Conservation (phyloP, 2,888 invertebrate species). For the Euplagia quadripunctaria region DNA sequence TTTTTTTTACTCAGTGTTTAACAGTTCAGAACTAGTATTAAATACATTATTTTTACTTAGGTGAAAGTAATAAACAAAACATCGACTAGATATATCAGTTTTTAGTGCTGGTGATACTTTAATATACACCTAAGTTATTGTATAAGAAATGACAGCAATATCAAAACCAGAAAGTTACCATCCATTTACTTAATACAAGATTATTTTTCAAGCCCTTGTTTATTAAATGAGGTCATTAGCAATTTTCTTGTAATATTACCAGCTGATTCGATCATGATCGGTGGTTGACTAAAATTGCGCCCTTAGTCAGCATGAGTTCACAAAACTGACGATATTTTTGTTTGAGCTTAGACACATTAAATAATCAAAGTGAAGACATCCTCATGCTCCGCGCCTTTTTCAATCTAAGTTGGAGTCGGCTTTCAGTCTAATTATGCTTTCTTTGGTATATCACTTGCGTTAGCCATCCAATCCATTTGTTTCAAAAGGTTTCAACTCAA, state of each 20-base stretch:
- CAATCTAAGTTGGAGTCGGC: no score
- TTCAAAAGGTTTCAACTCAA: background rate
- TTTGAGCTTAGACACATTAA: background rate
- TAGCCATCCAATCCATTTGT: background rate
- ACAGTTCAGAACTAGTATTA: no score
- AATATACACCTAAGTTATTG: background rate
- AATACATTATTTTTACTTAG: no score
- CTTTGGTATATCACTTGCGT: no score
- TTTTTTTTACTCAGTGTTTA: no score
- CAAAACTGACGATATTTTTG: background rate
- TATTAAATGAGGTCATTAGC: slow-evolving; percentile 75
- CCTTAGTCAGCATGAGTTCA: slow-evolving; percentile 10
- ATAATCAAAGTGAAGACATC: background rate
- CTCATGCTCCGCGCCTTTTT: no score
- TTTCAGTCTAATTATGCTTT: no score
- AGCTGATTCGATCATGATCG: slow-evolving; percentile 58
- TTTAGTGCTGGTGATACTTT: no score
- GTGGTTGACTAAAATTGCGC: slow-evolving; percentile 54
- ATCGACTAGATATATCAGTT: no score
- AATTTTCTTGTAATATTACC: slow-evolving; percentile 71
- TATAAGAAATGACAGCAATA: slow-evolving; percentile 36
- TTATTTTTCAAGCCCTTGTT: slow-evolving; percentile 69
- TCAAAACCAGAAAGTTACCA: slow-evolving; percentile 40
- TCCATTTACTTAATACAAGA: slow-evolving; percentile 58
- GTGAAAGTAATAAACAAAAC: no score